Conservation (phyloP, 2,113 vertebrate species). For the Argyrosomus japonicus region DNA sequence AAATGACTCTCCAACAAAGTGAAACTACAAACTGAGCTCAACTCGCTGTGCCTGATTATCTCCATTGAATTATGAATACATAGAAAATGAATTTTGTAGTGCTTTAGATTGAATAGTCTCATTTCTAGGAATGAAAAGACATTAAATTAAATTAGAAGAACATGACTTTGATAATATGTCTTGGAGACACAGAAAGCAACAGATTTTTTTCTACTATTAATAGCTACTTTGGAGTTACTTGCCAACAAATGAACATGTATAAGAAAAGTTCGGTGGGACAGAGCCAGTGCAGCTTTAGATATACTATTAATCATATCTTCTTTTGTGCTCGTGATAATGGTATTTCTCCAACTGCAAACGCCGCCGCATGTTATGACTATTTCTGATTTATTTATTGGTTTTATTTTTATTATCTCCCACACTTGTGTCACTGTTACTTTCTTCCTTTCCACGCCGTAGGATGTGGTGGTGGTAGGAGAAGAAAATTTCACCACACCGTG, state of each 20-base stretch:
- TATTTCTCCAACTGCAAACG: background rate
- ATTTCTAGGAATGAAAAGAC: background rate
- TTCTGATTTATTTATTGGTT: background rate
- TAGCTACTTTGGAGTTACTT: background rate
- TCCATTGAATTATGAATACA: background rate
- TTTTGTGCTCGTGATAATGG: background rate
- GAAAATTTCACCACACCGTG: slow-evolving; percentile 98
- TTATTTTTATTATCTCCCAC: background rate
- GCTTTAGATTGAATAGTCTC: background rate
- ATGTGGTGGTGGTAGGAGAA: slow-evolving; percentile 94
- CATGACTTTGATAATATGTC: background rate
- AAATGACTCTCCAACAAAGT: background rate
- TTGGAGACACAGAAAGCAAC: background rate
- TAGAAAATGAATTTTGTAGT: background rate
- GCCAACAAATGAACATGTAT: slow-evolving; percentile 20
- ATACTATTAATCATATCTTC: background rate
- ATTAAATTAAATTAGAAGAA: background rate
- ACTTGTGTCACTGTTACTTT: slow-evolving; percentile 1
- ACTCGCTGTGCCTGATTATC: background rate
- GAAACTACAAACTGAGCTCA: background rate
- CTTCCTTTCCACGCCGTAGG: slow-evolving; percentile 77
- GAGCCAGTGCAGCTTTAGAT: background rate
- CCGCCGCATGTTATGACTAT: background rate
- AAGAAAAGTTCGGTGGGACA: too few species aligned
- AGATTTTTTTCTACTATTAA: background rate